Evolutionary conservation across 2,888 invertebrate species (phyloP), one percentile per base, ranked within the genome.

Genomic region (Ophion obscuratus): DNA sequence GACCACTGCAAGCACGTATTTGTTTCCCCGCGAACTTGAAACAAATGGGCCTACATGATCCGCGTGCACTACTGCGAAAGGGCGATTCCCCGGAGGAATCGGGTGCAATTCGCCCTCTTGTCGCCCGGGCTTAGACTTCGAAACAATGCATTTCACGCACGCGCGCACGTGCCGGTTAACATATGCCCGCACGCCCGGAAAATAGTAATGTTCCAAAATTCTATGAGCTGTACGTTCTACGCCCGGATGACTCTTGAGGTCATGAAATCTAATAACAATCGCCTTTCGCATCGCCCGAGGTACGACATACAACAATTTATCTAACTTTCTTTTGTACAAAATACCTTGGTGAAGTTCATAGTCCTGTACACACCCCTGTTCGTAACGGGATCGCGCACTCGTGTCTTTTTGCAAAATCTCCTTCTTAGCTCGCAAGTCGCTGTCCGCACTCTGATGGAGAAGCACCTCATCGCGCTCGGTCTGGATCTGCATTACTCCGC

Each of bases 41-140:
- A 87, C 70, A 44, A 88, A 86, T 0, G 89, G 88, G n/a, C 88
- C 87, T 1, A 87, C 20, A 47, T 89, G 88, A 47, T 88, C 88
- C 85, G 89, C 7, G 59, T 76, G 66, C 0, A 76, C 31, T 2
- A 53, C 17, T 2, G 64, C 66, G 10, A 76, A 76, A 2, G 66
- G 76, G 2, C 53, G 53, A 2, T 17, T 6, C 17, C 53, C 53
- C 2, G 53, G 53, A 11, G 53, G 53, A 17, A 57, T 57, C 14
- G 53, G 53, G 27, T 53, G 20, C 53, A 70, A 27, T 53, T 70
- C 53, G 0, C 53, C 70, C 11, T 47, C 47, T 17, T 70, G 62
- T 4, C 27, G 10, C 27, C 62, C 27, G 11, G 62, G 62, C 14
- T 27, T 27, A 6, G 31, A 11, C 24, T 70, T 70, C 10, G 20